A percentile compares a stretch with the other conserved stretches of the same genome.
Evolutionary conservation across 2,888 invertebrate genomes (phyloP).

Genomic region (Lithophane socia): DNA sequence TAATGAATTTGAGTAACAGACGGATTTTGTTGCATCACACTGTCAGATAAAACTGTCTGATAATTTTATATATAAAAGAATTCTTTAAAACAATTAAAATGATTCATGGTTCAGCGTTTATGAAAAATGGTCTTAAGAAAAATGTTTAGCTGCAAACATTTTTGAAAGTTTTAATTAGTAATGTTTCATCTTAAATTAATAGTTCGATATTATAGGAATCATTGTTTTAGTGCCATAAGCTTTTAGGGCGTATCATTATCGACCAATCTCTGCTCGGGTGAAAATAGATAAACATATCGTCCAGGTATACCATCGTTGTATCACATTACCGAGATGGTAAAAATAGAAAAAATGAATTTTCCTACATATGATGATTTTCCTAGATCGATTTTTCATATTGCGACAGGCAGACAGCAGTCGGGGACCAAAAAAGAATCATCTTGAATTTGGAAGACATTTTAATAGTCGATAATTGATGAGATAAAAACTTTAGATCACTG

Average conservation of each 20-base stretch:
- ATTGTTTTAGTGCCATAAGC: not conserved
- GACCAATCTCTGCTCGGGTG: no score
- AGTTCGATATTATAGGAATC: not conserved
- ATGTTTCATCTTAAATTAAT: not conserved
- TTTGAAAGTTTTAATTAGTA: constrained; percentile 23
- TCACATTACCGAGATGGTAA: no score
- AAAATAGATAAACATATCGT: no score
- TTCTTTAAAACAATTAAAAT: constrained; percentile 47
- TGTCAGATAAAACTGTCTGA: constrained; percentile 44
- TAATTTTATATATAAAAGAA: constrained; percentile 40
- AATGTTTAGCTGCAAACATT: not conserved
- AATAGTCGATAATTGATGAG: not conserved
- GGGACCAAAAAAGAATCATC: not conserved
- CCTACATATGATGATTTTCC: no score
- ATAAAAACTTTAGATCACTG: constrained; percentile 1
- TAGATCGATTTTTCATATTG: no score
- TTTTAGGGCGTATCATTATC: not conserved
- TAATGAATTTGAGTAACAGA: constrained; percentile 44
- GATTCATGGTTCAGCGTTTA: constrained; percentile 45
- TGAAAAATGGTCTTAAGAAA: constrained; percentile 33
- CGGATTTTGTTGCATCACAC: constrained; percentile 54
- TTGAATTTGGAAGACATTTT: not conserved
- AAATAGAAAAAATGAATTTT: no score
- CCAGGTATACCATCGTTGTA: no score
- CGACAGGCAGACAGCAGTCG: no score